Base-by-base conservation (phyloP, 2,797 vertebrate species). In the Cryptoprocta ferox region DNA sequence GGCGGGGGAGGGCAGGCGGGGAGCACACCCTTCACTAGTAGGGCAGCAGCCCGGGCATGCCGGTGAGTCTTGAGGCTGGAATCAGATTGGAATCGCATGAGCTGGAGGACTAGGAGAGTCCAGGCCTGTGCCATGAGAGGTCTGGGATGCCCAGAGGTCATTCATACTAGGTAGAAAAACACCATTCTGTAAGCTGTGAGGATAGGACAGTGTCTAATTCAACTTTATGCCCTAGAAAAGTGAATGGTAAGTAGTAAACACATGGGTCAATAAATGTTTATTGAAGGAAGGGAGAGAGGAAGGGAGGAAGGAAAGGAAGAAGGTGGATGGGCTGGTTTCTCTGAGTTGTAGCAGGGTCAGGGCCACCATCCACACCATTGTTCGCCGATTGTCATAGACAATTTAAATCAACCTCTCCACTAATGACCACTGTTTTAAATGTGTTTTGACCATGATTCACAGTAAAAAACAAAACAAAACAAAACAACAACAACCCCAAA, bases 401-500 rank as follows among this genome's bases (percentile, higher is more conserved):
- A 30, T 24, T 91, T 39, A 37, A 48, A 50, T 83, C 13, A 10
- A 50, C 53, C 21, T 93, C 18, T 15, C 50, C 2, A 18, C 48
- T 48, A 65, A 1, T 2, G 45, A 32, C 66, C 65, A 30, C n/a
- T 35, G 19, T 88, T 93, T 92, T 73, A 95, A 92, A 70, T 5
- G 21, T 45, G 32, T 87, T 93, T 95, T 75, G 48, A 87, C 8
- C 21, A 21, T 45, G 63, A 91, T 14, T 83, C 75, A 86, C 45
- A 91, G 65, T 75, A 50, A 80, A 84, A 82, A 32, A 50, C 59
- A 5, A 35, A 63, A 63, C 28, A 30, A 14, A 63, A 63, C 61
- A 63, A 63, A 13, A 30, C 4, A 61, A 28, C 24, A 28, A 2
- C 61, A 45, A 45, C 39, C 30, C 30, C 12, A 65, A 65, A 65